phyloP scores from a whole-genome alignment of 2,888 invertebrate species.

The Cacoxenus indagator region DNA sequence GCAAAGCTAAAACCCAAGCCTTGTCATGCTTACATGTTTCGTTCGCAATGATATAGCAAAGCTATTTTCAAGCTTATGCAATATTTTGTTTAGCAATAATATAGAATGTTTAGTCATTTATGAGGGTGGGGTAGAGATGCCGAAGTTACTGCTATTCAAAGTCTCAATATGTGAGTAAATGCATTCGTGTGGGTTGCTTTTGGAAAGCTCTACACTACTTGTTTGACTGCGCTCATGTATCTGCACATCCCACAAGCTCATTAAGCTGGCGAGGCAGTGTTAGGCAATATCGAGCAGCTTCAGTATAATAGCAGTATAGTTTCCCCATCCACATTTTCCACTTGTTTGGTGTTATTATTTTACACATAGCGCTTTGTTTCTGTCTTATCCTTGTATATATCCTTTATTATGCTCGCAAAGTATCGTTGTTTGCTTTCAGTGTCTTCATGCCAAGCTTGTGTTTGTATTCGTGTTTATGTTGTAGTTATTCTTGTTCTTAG shows the following conservation, averaged over 20 bases:
- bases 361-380: background rate
- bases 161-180: conserved; percentile 19
- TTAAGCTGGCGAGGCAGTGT: conserved; percentile 43
- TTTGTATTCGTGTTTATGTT: background rate
- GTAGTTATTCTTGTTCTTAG: background rate
- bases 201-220: background rate
- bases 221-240: background rate
- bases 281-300: background rate
- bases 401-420: background rate
- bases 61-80: background rate
- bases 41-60: conserved; percentile 45
- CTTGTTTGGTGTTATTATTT: conserved; percentile 2
- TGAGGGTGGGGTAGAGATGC: background rate
- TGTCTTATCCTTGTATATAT: conserved; percentile 1
- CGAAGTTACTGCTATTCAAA: background rate
- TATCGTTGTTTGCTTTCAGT: conserved; percentile 4
- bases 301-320: background rate
- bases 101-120: conserved; percentile 31
- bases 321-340: background rate
- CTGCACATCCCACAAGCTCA: conserved; percentile 42
- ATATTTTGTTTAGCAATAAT: conserved; percentile 18
- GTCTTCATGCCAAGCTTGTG: background rate
- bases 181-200: conserved; percentile 31
- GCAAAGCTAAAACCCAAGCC: conserved; percentile 37
- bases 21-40: conserved; percentile 41